These are phyloP conservation scores for Pangasianodon gigas DNA, from an alignment of 2,113 vertebrate species.

Conservation along the genomic window DNA sequence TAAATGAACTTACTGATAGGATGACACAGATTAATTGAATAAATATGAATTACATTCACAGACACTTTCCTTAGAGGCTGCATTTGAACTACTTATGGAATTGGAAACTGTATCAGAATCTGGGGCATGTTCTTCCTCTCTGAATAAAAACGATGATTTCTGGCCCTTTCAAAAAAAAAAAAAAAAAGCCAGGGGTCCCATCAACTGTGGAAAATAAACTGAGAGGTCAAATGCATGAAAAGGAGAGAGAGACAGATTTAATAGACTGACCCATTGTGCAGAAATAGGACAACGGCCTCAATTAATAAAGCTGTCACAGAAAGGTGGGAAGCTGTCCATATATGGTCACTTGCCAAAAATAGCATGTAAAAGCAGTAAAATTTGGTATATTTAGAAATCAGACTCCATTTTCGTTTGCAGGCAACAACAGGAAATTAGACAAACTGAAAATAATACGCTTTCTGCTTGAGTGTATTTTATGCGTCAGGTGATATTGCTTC, in stretches of 20 bases:
- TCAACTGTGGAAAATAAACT: conserved; percentile 17
- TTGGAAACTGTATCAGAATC: background rate
- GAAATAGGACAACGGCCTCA: background rate
- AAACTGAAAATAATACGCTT: background rate
- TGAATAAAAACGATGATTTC: background rate
- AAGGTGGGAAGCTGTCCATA: background rate
- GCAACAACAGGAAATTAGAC: background rate
- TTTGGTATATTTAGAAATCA: background rate
- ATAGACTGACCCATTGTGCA: background rate
- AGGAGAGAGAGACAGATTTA: background rate
- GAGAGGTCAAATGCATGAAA: background rate
- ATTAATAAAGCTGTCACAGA: conserved; percentile 16
- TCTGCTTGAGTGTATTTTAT: background rate
- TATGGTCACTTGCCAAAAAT: background rate
- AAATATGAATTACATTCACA: background rate
- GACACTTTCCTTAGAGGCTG: background rate
- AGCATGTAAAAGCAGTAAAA: background rate
- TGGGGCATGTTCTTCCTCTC: background rate
- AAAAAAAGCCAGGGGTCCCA: background rate
- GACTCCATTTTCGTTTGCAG: background rate
- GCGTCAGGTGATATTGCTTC: background rate
- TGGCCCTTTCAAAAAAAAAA: background rate
- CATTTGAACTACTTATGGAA: background rate
- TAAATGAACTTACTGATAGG: background rate
- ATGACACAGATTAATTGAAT: background rate